A percentile compares a stretch with the other conserved stretches of the same genome.
These are phyloP conservation scores for Felis chaus DNA, from an alignment of 2,113 vertebrate genomes.

Conservation along the genomic window DNA sequence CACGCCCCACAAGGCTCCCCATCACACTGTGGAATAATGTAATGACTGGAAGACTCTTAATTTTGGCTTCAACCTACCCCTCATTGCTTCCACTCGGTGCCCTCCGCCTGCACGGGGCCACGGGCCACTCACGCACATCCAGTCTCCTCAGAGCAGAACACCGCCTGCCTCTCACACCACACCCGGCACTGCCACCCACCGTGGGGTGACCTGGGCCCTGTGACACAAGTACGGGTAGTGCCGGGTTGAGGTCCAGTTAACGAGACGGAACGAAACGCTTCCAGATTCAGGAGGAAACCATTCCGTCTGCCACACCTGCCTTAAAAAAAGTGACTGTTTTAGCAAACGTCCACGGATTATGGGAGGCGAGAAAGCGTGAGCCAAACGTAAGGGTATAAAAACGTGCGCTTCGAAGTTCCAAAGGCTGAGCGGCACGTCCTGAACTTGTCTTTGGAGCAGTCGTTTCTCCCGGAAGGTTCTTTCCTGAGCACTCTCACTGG, in stretches of 20 bases:
- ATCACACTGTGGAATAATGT: background rate
- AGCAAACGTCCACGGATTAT: background rate
- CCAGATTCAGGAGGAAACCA: background rate
- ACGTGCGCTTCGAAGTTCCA: rapidly evolving
- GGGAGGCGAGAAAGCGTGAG: background rate
- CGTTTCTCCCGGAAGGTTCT: background rate
- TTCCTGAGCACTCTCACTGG: background rate
- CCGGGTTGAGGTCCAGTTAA: background rate
- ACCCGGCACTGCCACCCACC: background rate
- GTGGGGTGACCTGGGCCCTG: background rate
- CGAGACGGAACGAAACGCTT: background rate
- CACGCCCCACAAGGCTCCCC: background rate
- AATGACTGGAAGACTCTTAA: background rate
- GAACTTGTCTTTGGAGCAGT: rapidly evolving
- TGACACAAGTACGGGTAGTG: background rate
- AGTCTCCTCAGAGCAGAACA: background rate
- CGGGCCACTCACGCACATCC: too few species aligned
- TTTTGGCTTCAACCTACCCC: background rate
- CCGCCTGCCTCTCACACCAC: background rate
- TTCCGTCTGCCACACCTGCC: background rate
- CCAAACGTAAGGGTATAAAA: background rate
- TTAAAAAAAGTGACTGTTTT: background rate
- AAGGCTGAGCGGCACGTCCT: background rate
- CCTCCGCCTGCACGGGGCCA: background rate
- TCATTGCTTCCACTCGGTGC: rapidly evolving